Base-by-base conservation (phyloP, 2,797 vertebrate species). In the Poeciliopsis infans region DNA sequence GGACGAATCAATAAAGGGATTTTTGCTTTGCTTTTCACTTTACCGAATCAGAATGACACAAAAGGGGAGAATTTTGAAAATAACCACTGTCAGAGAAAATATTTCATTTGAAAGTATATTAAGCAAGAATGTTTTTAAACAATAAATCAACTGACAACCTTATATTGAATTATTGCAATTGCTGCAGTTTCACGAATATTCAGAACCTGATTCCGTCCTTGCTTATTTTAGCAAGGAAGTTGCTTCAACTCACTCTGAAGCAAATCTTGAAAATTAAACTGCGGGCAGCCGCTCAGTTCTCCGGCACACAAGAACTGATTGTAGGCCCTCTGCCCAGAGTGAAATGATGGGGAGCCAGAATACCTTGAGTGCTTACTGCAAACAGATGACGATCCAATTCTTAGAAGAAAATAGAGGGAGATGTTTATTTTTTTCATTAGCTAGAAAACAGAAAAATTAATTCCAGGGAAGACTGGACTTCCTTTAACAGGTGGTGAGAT, bases 391-490 rank as follows among this genome's bases (percentile, higher is more conserved):
- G 79, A 84, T 86, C 83, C 85, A 82, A 76, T 84, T 72, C 88
- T 87, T 79, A 61, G 82, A 72, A 84, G 75, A 72, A 79, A 86
- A 66, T 33, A 66, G 36, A 64, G 85, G 83, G 89, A 91, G 91
- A 91, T 91, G 89, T 92, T 90, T 92, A 84, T 77, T 83, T 88
- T 91, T 75, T 83, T 86, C 80, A 76, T 78, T 75, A 87, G 83
- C 79, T 92, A 86, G 90, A 89, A 33, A 70, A 79, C 18, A 10
- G 23, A 25, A 53, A 53, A 53, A 69, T 36, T 78, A 76, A 84
- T 5, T 80, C 85, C 88, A 87, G 78, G 72, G 72, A 87, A 84
- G 79, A 11, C 75, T 93, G 89, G 84, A 85, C 80, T 75, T 79
- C 10, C 18, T 81, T 90, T 84, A 89, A 88, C 90, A 92, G 87